Conservation (phyloP, 2,113 vertebrate genomes). For the western clawed frog (Xenopus tropicalis) region DNA sequence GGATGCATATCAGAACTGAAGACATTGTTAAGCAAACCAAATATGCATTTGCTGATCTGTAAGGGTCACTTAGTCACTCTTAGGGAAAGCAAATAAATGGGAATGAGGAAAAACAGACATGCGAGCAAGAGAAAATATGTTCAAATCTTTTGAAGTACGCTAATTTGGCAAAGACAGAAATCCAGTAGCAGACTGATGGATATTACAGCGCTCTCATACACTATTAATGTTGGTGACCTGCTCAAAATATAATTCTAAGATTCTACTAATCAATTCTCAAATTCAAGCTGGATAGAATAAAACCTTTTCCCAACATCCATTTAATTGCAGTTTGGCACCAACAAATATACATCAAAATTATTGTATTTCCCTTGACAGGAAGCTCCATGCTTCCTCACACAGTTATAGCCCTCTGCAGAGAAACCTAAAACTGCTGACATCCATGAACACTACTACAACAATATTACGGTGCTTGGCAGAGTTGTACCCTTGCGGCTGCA, state of each 20-base stretch:
- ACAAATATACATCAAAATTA: slow-evolving; percentile 82
- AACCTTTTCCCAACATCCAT: slow-evolving; percentile 66
- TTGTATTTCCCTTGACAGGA: slow-evolving; percentile 85
- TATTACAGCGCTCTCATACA: not conserved
- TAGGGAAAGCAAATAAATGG: slow-evolving; percentile 8
- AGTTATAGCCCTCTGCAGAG: slow-evolving; percentile 82
- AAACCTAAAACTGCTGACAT: slow-evolving; percentile 84
- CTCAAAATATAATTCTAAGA: slow-evolving; percentile 47
- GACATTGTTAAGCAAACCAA: too few species aligned
- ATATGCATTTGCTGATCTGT: not conserved
- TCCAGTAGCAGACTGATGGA: slow-evolving; percentile 14
- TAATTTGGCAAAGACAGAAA: slow-evolving; percentile 26
- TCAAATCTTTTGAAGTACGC: not conserved
- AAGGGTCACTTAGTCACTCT: not conserved
- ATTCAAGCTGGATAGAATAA: slow-evolving; percentile 71
- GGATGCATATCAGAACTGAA: too few species aligned
- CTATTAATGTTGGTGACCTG: slow-evolving; percentile 32
- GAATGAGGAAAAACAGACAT: slow-evolving; percentile 1
- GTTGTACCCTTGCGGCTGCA: slow-evolving; percentile 74
- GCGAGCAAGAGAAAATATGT: not conserved
- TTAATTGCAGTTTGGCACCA: slow-evolving; percentile 82
- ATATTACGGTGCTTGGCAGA: slow-evolving; percentile 84
- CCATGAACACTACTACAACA: slow-evolving; percentile 75
- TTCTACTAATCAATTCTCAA: slow-evolving; percentile 72
- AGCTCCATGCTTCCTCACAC: slow-evolving; percentile 73